Percentiles rank a stretch among this genome's conserved stretches.
Evolutionary conservation across 2,888 invertebrate species (phyloP).

Genomic region (Campopleginae sp.): DNA sequence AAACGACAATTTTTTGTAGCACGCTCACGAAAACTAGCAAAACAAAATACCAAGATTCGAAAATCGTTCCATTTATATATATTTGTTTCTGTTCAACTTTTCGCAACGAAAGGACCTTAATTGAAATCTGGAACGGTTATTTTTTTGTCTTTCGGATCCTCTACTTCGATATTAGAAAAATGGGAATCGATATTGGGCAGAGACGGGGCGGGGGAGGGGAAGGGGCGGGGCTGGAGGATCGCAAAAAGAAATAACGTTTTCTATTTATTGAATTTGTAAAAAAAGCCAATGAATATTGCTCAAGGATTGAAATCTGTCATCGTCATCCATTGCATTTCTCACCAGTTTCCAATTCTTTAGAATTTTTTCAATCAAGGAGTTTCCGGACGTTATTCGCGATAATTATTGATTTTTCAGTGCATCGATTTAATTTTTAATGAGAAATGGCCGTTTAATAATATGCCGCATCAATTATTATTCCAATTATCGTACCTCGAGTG

Average conservation of each 20-base stretch:
- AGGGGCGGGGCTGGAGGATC: too few species aligned
- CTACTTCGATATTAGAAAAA: neutral
- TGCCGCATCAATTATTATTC: constrained; percentile 44
- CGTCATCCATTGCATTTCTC: constrained; percentile 5
- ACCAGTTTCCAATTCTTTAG: neutral
- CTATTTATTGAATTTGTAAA: neutral
- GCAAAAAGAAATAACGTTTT: neutral
- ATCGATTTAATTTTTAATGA: constrained; percentile 35
- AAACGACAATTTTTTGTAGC: constrained; percentile 8
- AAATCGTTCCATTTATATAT: constrained; percentile 9
- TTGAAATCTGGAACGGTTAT: neutral
- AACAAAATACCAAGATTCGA: constrained; percentile 13
- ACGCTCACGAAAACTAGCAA: neutral
- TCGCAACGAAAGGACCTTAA: neutral
- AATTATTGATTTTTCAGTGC: constrained; percentile 13
- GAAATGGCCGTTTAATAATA: neutral
- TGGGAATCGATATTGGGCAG: neutral
- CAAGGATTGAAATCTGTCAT: neutral
- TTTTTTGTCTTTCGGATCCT: neutral
- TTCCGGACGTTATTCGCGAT: neutral
- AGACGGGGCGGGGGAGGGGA: too few species aligned
- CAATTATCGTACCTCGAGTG: constrained; percentile 32
- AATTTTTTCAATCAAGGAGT: neutral
- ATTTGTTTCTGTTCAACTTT: constrained; percentile 5
- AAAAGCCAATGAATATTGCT: neutral